phyloP scores from a whole-genome alignment of 2,888 invertebrate species.

The Nephrocerus scutellatus region DNA sequence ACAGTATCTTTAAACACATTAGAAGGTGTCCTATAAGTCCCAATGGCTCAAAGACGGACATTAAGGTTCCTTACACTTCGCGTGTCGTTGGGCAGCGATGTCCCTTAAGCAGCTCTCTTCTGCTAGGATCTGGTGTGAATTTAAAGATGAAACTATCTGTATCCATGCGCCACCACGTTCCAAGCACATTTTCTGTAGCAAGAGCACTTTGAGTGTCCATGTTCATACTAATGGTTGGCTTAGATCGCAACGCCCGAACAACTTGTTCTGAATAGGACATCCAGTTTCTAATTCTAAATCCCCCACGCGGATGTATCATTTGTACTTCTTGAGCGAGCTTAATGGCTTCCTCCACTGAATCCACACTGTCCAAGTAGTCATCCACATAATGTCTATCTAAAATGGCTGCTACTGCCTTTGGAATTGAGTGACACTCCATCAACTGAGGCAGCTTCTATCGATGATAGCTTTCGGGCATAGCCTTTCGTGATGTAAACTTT shows the following conservation, averaged over 20 bases:
- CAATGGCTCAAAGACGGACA: conserved; percentile 6
- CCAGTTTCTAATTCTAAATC: conserved; percentile 8
- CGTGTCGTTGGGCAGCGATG: conserved; percentile 6
- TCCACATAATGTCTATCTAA: conserved; percentile 11
- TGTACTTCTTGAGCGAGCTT: conserved; percentile 3
- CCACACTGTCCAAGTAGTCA: conserved; percentile 10
- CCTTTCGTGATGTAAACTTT: too few species aligned
- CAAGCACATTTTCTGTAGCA: conserved; percentile 7
- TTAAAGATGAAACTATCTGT: conserved; percentile 7
- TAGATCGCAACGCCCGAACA: conserved; percentile 1
- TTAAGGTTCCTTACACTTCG: conserved; percentile 8
- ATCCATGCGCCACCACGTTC: conserved; percentile 4
- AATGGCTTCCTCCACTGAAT: conserved; percentile 7
- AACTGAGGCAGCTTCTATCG: too few species aligned
- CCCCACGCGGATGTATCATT: conserved; percentile 5
- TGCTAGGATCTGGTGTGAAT: too few species aligned
- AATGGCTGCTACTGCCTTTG: conserved; percentile 8
- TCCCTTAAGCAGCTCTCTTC: too few species aligned
- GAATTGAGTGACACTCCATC: too few species aligned
- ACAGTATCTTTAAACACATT: conserved; percentile 15
- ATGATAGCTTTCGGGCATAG: too few species aligned
- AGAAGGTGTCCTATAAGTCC: conserved; percentile 10
- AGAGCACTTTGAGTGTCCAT: too few species aligned
- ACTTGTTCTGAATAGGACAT: conserved; percentile 7
- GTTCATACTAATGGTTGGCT: too few species aligned